phyloP scores from a whole-genome alignment of 2,888 invertebrate genomes.

The Callyntrura sp. region DNA sequence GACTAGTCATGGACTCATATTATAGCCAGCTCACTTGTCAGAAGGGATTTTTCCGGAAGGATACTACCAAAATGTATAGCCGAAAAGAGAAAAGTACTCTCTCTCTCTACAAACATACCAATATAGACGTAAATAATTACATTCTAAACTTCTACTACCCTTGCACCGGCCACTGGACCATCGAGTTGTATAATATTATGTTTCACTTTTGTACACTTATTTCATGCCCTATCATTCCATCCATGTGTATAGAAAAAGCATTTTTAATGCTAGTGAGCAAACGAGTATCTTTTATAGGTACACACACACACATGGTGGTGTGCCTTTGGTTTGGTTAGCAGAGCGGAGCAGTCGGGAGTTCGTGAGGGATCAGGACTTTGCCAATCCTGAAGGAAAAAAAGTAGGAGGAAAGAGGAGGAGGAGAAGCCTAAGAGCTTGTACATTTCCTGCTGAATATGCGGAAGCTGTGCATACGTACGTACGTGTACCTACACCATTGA shows the following conservation, averaged over 20 bases:
- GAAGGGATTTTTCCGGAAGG: constrained; percentile 64
- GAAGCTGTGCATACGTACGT: constrained; percentile 6
- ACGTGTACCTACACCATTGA: not conserved
- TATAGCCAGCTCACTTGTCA: constrained; percentile 64
- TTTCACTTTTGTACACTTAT: constrained; percentile 56
- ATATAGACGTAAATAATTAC: constrained; percentile 40
- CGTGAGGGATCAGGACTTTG: constrained; percentile 52
- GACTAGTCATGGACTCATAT: constrained; percentile 57
- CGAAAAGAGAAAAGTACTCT: constrained; percentile 34
- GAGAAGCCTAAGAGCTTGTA: constrained; percentile 41
- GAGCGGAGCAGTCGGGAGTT: constrained; percentile 40
- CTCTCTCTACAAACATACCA: not conserved
- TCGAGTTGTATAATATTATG: constrained; percentile 17
- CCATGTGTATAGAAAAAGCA: not conserved
- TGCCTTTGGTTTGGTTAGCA: constrained; percentile 16
- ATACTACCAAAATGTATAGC: constrained; percentile 37
- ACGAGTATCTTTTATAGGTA: too few relatives aligned
- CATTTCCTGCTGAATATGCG: constrained; percentile 62
- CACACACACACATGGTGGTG: too few relatives aligned
- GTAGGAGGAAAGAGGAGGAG: constrained; percentile 48
- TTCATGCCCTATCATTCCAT: not conserved
- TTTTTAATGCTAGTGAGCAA: not conserved
- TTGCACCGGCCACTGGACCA: not conserved
- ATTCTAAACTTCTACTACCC: not conserved
- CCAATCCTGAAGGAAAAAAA: constrained; percentile 63